These are phyloP conservation scores for Pharmacophagus antenor DNA, from an alignment of 2,888 invertebrate genomes.

Conservation along the genomic window DNA sequence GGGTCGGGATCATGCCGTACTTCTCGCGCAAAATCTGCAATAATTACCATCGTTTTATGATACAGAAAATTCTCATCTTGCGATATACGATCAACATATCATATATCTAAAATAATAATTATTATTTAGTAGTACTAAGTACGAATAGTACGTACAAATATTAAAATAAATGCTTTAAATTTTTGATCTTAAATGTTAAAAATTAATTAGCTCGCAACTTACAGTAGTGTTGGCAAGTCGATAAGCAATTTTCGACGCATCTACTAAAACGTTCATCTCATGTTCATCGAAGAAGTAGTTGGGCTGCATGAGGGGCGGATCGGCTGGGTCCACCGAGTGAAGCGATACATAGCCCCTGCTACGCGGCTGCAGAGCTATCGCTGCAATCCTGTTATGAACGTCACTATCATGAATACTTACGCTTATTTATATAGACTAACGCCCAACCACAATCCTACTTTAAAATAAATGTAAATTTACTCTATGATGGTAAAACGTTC, in stretches of 20 bases:
- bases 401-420: not conserved
- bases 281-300: constrained; percentile 87
- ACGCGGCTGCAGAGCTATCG: constrained; percentile 83
- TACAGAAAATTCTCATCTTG: too few species aligned
- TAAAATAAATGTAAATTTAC: too few species aligned
- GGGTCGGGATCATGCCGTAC: constrained; percentile 77
- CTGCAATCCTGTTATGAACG: constrained; percentile 70
- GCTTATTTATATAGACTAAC: not conserved
- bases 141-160: too few species aligned
- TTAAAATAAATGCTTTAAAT: too few species aligned
- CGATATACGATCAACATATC: too few species aligned
- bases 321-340: constrained; percentile 84
- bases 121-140: too few species aligned
- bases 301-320: constrained; percentile 87
- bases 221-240: constrained; percentile 80
- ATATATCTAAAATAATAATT: not conserved
- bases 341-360: constrained; percentile 84
- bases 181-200: not conserved
- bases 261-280: constrained; percentile 83
- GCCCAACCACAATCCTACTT: not conserved
- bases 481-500: too few species aligned
- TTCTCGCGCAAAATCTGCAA: constrained; percentile 74
- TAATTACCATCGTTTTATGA: not conserved
- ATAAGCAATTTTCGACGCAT: constrained; percentile 82
- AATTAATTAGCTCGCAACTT: constrained; percentile 33